These are phyloP conservation scores for Cerastis rubricosa DNA, from an alignment of 2,888 invertebrate species.

Conservation along the genomic window DNA sequence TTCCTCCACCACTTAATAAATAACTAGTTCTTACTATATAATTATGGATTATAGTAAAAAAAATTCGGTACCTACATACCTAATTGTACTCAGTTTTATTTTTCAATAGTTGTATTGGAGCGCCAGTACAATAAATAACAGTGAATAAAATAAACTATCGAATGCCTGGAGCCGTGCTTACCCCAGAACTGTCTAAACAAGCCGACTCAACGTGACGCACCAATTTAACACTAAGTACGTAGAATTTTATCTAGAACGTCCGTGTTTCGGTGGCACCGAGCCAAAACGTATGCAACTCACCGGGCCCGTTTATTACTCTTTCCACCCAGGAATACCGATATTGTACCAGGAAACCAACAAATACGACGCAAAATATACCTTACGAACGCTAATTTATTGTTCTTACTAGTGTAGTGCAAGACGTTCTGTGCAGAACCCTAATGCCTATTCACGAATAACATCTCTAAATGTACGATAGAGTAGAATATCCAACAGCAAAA, in stretches of 20 bases:
- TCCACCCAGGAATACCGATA: slow-evolving; percentile 49
- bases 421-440: background rate
- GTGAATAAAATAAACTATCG: background rate
- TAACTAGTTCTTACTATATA: background rate
- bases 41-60: background rate
- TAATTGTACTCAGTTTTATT: background rate
- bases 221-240: slow-evolving; percentile 63
- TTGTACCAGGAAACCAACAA: slow-evolving; percentile 46
- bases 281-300: slow-evolving; percentile 62
- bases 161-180: slow-evolving; percentile 6
- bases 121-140: background rate
- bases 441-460: background rate
- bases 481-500: background rate
- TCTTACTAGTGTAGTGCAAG: background rate
- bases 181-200: slow-evolving; percentile 14
- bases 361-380: slow-evolving; percentile 25
- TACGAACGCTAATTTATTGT: background rate
- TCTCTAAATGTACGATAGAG: background rate
- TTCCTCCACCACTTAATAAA: background rate
- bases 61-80: background rate
- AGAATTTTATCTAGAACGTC: slow-evolving; percentile 64
- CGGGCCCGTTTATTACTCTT: slow-evolving; percentile 35
- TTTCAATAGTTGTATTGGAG: background rate
- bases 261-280: slow-evolving; percentile 60
- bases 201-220: slow-evolving; percentile 40